These are phyloP conservation scores for Cochlearius cochlearius DNA, from an alignment of 2,113 vertebrate genomes.

Conservation along the genomic window DNA sequence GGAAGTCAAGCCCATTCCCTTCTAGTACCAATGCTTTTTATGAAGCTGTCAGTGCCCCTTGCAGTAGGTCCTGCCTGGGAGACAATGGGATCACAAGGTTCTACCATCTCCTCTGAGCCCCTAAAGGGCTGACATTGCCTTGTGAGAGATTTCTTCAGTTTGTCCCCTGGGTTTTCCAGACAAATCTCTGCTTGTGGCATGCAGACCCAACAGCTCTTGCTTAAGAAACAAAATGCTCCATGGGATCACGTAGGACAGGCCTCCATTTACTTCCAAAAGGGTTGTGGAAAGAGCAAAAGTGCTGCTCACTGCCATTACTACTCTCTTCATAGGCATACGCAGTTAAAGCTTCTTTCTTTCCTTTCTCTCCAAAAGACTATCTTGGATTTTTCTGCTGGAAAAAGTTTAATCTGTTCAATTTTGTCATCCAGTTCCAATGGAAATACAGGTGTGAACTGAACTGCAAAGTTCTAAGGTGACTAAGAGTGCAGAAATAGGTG, in stretches of 20 bases:
- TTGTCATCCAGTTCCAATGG: not conserved
- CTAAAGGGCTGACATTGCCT: not conserved
- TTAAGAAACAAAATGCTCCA: not conserved
- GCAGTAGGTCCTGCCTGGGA: not conserved
- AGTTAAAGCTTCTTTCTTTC: not conserved
- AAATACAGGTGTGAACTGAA: not conserved
- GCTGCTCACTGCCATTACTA: not conserved
- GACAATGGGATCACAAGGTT: not conserved
- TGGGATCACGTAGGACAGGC: not conserved
- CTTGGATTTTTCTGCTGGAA: not conserved
- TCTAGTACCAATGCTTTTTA: not conserved
- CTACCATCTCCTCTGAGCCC: not conserved
- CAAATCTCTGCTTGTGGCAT: not conserved
- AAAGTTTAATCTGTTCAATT: not conserved
- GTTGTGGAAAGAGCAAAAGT: not conserved
- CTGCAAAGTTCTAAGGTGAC: not conserved
- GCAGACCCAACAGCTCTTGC: not conserved
- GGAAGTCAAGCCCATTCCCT: not conserved
- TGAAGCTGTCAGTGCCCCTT: not conserved
- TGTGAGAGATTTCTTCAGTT: not conserved
- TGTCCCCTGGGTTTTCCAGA: not conserved
- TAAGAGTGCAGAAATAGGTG: not conserved
- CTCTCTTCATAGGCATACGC: not conserved
- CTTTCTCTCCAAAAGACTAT: not conserved
- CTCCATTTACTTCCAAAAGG: not conserved